A percentile compares a stretch with the other conserved stretches of the same genome.
Conservation (phyloP, 2,797 vertebrate genomes). For the Pseudocheirus occidentalis region DNA sequence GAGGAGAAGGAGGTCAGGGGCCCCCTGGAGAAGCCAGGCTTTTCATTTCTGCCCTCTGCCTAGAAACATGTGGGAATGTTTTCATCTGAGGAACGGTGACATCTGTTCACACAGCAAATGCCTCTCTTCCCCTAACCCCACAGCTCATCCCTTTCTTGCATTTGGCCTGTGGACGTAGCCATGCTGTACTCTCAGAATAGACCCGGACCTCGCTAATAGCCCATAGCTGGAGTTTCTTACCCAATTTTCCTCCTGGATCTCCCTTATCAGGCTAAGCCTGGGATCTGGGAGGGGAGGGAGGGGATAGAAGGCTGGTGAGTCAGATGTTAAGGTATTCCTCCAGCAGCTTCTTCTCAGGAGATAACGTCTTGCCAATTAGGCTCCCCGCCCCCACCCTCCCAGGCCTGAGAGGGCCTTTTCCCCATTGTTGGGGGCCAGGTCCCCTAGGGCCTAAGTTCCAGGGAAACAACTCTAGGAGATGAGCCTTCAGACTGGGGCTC, state of each 20-base stretch:
- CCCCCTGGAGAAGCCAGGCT: slow-evolving; percentile 61
- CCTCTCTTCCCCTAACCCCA: too few species aligned
- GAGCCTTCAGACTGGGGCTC: background rate
- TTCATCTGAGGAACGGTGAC: background rate
- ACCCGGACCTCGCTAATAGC: background rate
- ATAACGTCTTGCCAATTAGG: slow-evolving; percentile 72
- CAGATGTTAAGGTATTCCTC: slow-evolving; percentile 72
- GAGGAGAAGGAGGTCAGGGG: slow-evolving; percentile 54
- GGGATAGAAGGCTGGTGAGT: slow-evolving; percentile 63
- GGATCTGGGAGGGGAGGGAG: slow-evolving; percentile 55
- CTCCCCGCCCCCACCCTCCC: background rate
- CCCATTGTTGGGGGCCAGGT: slow-evolving; percentile 21
- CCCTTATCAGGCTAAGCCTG: slow-evolving; percentile 31
- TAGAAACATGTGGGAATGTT: background rate
- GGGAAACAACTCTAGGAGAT: background rate
- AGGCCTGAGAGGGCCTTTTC: slow-evolving; percentile 54
- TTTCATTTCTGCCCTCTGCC: background rate
- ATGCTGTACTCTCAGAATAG: background rate
- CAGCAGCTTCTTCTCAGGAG: slow-evolving; percentile 72
- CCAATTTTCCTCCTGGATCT: background rate
- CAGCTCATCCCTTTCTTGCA: background rate
- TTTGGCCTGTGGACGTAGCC: background rate
- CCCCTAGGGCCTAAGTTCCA: slow-evolving; percentile 52
- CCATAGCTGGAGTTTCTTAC: slow-evolving; percentile 47
- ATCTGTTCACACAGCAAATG: background rate